Evolutionary conservation across 1,140 invertebrate species (phyloP).

Genomic region (Caenorhabditis inopinata): DNA sequence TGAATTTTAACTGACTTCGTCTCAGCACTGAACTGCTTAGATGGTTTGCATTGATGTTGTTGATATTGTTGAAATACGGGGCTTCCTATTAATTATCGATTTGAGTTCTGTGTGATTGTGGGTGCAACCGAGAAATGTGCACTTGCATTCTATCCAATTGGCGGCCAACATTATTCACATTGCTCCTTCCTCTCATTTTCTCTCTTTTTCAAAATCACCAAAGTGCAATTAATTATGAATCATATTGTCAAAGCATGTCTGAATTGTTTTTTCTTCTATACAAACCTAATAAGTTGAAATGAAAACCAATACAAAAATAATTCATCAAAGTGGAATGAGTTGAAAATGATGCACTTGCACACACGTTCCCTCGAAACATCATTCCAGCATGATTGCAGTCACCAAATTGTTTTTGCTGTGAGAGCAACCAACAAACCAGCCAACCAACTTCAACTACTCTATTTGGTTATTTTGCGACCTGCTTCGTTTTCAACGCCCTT

Average conservation of each 20-base stretch:
- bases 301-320: neutral
- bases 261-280: neutral
- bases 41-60: slow-evolving; percentile 35
- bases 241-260: neutral
- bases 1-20: slow-evolving; percentile 28
- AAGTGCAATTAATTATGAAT: neutral
- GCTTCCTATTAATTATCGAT: slow-evolving; percentile 1
- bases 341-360: slow-evolving; percentile 10
- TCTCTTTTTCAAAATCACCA: neutral
- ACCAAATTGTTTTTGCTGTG: slow-evolving; percentile 31
- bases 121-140: neutral
- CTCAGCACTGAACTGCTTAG: neutral
- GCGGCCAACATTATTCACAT: neutral
- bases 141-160: neutral
- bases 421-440: slow-evolving; percentile 12
- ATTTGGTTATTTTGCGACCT: neutral
- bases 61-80: neutral
- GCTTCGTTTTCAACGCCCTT: neutral
- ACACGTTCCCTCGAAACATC: neutral
- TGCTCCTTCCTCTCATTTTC: neutral
- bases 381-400: slow-evolving; percentile 25
- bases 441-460: neutral
- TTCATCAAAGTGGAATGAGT: neutral
- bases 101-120: neutral
- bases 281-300: neutral